Evolutionary conservation across 2,797 vertebrate genomes (phyloP).

Genomic region (Cyclopterus lumpus): DNA sequence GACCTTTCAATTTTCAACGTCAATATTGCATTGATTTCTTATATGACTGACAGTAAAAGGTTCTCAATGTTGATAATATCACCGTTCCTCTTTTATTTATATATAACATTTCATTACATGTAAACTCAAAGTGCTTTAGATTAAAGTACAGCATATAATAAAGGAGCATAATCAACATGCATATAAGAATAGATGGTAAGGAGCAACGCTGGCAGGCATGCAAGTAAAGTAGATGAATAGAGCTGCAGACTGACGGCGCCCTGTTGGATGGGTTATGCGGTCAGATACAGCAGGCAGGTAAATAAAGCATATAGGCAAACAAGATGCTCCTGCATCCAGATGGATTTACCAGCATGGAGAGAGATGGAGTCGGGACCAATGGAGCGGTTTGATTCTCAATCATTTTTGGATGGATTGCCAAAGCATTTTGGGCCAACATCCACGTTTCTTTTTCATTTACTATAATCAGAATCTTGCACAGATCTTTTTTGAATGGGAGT

Average conservation of each 20-base stretch:
- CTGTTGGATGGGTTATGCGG: constrained; percentile 22
- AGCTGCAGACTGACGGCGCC: background rate
- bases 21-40: background rate
- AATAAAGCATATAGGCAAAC: constrained; percentile 37
- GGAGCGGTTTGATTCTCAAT: background rate
- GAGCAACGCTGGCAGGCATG: background rate
- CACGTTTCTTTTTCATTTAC: background rate
- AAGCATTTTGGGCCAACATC: background rate
- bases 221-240: background rate
- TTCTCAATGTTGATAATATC: background rate
- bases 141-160: background rate
- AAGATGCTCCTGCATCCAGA: constrained; percentile 39
- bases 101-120: background rate
- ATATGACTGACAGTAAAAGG: background rate
- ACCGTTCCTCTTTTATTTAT: background rate
- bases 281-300: constrained; percentile 32
- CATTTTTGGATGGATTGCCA: background rate
- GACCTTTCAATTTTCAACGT: background rate
- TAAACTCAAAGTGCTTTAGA: background rate
- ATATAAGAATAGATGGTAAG: background rate
- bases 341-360: constrained; percentile 23
- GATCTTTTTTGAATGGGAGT: background rate
- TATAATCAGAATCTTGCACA: background rate
- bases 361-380: constrained; percentile 3
- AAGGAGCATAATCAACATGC: background rate